Percentiles rank a stretch among this genome's conserved stretches.
These are phyloP conservation scores for Stenoptilia bipunctidactyla DNA, from an alignment of 2,888 invertebrate genomes.

Conservation along the genomic window DNA sequence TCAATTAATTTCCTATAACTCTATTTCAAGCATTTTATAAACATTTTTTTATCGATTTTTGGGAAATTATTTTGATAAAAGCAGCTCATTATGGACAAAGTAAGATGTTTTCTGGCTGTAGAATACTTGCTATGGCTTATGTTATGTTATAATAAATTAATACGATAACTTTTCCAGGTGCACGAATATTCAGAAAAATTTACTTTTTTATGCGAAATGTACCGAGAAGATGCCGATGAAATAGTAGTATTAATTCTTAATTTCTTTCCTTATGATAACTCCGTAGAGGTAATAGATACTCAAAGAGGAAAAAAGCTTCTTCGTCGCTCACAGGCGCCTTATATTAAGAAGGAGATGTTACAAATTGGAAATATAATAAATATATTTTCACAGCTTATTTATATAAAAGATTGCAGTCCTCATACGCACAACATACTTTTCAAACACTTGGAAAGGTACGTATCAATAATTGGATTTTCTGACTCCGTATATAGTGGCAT, in stretches of 20 bases:
- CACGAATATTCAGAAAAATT: too few species aligned
- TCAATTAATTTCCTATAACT: too few species aligned
- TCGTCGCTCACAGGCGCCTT: neutral
- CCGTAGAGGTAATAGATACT: neutral
- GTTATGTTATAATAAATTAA: conserved; percentile 12
- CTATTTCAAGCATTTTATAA: too few species aligned
- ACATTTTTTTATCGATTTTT: too few species aligned
- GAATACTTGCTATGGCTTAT: too few species aligned
- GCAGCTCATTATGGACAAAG: too few species aligned
- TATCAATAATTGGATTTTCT: too few species aligned
- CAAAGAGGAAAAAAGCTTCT: neutral
- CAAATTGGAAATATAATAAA: neutral
- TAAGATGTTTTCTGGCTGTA: too few species aligned
- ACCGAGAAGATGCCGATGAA: neutral
- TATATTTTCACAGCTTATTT: neutral
- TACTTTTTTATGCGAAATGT: neutral
- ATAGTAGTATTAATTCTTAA: neutral
- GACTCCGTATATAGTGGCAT: too few species aligned
- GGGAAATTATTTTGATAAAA: too few species aligned
- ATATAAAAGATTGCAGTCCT: neutral
- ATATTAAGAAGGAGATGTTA: neutral
- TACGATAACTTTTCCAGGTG: neutral
- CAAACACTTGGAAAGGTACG: neutral
- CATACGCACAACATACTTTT: neutral
- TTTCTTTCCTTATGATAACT: neutral